Percentiles rank a stretch among this genome's conserved stretches.
phyloP scores from a whole-genome alignment of 2,888 invertebrate species.

The Dexiosoma caninum region DNA sequence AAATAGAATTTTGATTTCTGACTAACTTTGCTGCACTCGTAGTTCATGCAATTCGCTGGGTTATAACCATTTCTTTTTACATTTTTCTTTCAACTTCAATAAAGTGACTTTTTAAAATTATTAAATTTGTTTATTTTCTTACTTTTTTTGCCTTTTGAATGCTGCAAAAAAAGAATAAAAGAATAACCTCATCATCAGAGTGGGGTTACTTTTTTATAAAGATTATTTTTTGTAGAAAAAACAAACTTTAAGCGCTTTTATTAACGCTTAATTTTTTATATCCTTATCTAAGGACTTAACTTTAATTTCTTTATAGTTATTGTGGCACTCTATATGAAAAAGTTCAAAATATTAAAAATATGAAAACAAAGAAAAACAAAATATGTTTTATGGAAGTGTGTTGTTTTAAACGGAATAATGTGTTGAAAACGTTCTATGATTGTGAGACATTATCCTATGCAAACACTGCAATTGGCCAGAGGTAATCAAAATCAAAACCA shows the following conservation, averaged over 20 bases:
- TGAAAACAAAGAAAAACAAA: too few species aligned
- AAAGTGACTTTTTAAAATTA: neutral
- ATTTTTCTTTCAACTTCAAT: neutral
- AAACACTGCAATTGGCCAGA: too few species aligned
- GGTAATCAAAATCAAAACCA: too few species aligned
- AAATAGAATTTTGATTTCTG: too few species aligned
- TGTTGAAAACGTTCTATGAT: too few species aligned
- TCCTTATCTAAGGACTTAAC: conserved; percentile 20
- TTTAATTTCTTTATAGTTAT: neutral
- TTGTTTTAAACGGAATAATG: too few species aligned
- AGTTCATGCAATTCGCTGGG: neutral
- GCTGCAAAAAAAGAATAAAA: conserved; percentile 1
- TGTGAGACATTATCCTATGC: too few species aligned
- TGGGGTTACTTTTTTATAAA: neutral
- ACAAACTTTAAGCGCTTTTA: conserved; percentile 45
- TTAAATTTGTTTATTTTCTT: conserved; percentile 7
- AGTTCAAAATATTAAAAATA: neutral
- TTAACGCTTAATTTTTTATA: conserved; percentile 48
- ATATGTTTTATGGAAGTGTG: too few species aligned
- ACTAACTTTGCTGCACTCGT: too few species aligned
- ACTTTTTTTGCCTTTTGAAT: neutral
- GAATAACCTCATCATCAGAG: too few species aligned
- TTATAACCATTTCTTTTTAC: neutral
- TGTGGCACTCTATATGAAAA: neutral
- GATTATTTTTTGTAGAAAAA: conserved; percentile 28